These are phyloP conservation scores for Adineta ricciae DNA, from an alignment of 2,888 invertebrate genomes.

Conservation along the genomic window DNA sequence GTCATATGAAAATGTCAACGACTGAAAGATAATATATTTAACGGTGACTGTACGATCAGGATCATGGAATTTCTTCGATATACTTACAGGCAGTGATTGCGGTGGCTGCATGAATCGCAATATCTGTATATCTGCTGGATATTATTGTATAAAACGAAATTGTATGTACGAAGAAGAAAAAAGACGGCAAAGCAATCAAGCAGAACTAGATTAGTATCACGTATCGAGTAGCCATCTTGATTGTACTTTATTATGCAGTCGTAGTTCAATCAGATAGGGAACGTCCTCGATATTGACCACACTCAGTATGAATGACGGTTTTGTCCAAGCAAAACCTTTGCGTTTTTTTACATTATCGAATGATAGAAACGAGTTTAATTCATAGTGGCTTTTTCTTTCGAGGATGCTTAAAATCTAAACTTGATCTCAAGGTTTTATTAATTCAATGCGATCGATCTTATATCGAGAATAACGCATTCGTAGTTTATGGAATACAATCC, in stretches of 20 bases:
- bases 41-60: background rate
- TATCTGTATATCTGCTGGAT: background rate
- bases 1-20: background rate
- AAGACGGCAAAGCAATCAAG: background rate
- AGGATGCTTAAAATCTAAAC: no score
- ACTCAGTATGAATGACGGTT: background rate
- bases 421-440: no score
- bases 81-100: background rate
- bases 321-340: background rate
- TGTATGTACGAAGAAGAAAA: background rate
- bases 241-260: background rate
- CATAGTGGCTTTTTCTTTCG: background rate
- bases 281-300: background rate
- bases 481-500: no score
- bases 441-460: no score
- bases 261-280: background rate
- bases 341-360: background rate
- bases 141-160: background rate
- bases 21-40: background rate
- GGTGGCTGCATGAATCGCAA: background rate
- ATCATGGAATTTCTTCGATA: background rate
- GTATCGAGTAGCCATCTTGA: background rate
- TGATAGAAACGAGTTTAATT: background rate
- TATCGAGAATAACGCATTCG: no score
- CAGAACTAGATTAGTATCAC: background rate